These are phyloP conservation scores for Synanthedon tipuliformis DNA, from an alignment of 2,888 invertebrate genomes.

Conservation along the genomic window DNA sequence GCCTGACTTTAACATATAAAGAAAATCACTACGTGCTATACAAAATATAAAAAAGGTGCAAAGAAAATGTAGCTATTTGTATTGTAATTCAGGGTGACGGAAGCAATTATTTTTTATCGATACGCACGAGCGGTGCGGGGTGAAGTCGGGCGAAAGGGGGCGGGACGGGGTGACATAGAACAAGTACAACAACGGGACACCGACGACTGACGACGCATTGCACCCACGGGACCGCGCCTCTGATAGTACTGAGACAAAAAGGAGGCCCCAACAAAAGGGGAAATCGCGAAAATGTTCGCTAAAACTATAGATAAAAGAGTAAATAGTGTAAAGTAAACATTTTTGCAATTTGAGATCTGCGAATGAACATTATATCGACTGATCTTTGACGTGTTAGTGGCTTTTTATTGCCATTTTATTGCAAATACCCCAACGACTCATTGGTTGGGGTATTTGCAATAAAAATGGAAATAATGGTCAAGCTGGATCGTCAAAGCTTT, in stretches of 20 bases:
- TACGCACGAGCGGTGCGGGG: conserved; percentile 48
- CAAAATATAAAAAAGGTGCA: not conserved
- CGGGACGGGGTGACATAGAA: conserved; percentile 16
- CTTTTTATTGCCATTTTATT: not conserved
- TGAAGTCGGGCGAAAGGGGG: conserved; percentile 9
- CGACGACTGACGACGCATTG: conserved; percentile 65
- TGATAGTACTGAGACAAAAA: conserved; percentile 13
- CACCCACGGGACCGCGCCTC: conserved; percentile 48
- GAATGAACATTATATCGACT: too few species aligned
- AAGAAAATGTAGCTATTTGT: conserved; percentile 20
- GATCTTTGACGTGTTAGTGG: conserved; percentile 2
- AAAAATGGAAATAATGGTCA: too few species aligned
- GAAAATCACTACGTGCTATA: too few species aligned
- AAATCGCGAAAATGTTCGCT: not conserved
- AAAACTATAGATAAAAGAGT: not conserved
- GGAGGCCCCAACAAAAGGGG: not conserved
- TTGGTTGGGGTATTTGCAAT: too few species aligned
- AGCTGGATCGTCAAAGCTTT: too few species aligned
- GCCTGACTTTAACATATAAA: too few species aligned
- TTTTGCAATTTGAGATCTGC: too few species aligned
- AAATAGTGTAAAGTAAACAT: not conserved
- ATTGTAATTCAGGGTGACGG: conserved; percentile 46
- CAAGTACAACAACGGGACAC: conserved; percentile 25
- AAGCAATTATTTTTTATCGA: conserved; percentile 68
- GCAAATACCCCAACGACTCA: too few species aligned